Conservation (phyloP, 2,888 invertebrate genomes). For the Spisula solida region DNA sequence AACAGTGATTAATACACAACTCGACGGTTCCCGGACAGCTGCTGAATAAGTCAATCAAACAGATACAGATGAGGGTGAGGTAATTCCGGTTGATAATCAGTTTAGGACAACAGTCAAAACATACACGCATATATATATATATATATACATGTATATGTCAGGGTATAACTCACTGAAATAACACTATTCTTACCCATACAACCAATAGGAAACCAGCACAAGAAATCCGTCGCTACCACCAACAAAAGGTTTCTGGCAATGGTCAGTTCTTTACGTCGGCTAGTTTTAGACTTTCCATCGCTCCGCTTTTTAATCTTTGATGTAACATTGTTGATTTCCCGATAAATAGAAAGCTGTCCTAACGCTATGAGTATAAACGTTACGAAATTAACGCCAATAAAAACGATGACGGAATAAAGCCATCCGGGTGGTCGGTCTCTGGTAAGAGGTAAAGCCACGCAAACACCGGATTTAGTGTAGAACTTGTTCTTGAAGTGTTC, state of each 20-base stretch:
- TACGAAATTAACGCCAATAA: slow-evolving; percentile 83
- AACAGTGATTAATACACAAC: too few species aligned
- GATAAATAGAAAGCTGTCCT: slow-evolving; percentile 84
- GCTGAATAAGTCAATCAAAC: too few species aligned
- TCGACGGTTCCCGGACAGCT: too few species aligned
- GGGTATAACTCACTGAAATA: too few species aligned
- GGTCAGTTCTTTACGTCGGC: slow-evolving; percentile 38
- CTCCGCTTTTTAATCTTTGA: not conserved
- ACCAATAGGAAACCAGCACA: slow-evolving; percentile 41
- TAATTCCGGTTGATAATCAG: too few species aligned
- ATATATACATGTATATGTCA: too few species aligned
- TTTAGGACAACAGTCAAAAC: too few species aligned
- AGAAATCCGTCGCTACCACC: slow-evolving; percentile 48
- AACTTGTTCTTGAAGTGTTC: slow-evolving; percentile 82
- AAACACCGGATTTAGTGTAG: slow-evolving; percentile 83
- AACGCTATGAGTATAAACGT: slow-evolving; percentile 81
- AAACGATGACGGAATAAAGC: slow-evolving; percentile 85
- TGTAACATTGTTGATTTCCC: slow-evolving; percentile 64
- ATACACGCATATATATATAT: too few species aligned
- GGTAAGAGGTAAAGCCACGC: slow-evolving; percentile 85
- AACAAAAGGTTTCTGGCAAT: slow-evolving; percentile 49
- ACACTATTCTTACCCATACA: slow-evolving; percentile 29
- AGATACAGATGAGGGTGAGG: too few species aligned
- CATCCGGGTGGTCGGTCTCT: slow-evolving; percentile 84
- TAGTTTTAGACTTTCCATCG: not conserved